Base-by-base conservation (phyloP, 2,888 invertebrate genomes). In the Tyria jacobaeae region DNA sequence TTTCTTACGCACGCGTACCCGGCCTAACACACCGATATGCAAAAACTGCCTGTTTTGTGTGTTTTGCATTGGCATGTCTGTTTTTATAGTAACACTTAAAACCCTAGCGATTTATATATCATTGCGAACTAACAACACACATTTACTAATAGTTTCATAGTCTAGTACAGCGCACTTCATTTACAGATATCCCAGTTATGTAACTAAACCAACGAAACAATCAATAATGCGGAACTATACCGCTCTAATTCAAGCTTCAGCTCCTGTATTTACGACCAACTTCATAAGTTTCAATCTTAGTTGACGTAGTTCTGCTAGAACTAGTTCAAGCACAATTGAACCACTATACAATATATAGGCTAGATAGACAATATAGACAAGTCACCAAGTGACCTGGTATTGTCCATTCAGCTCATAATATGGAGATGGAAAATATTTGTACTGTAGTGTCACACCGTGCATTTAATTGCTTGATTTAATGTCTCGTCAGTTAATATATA, bases 341-440 rank as follows among this genome's bases (percentile, higher is more conserved):
- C 44, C 49, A 74, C 67, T 68, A 71, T 60, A 67, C 24, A 39
- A 68, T 64, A 12, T 55, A 47, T 27, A 27, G 44, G 35, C 51
- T 51, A 9, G 35, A 39, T 53, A 17, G 50, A 66, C 59, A 64
- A 65, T 60, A 9, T 60, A 65, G 44, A 65, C 60, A 58, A 60
- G 56, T 61, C 62, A 65, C 17, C 51, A 60, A 57, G 25, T 65
- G 63, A 73, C 75, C 71, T 74, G 54, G 49, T 68, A 68, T 67
- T 37, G 14, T 25, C 60, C 31, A 58, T 73, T 72, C 59, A 62
- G 24, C 10, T 12, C 34, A 35, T 39, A 41, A 49, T 50, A 25
- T 41, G 17, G 41, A 44, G 15, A 44, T 25, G 53, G 34, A 9
- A 34, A 24, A 51, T 31, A 7, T 41, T 37, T 44, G 25, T 52